These are phyloP conservation scores for Coendou prehensilis DNA, from an alignment of 2,797 vertebrate genomes.

Conservation along the genomic window DNA sequence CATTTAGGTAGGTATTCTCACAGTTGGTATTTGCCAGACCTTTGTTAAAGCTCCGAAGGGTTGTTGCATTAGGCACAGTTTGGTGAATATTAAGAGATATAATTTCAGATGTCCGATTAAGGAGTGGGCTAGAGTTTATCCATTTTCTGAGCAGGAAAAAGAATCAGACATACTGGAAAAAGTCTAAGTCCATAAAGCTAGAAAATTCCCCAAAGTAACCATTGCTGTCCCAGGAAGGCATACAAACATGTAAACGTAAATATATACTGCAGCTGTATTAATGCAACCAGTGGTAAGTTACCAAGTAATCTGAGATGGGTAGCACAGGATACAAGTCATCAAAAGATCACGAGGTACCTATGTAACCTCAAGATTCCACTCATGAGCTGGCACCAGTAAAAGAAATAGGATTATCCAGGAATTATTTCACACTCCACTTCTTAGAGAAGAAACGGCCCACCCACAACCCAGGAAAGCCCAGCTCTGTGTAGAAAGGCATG, in stretches of 20 bases:
- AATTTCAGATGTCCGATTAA: slow-evolving; percentile 39
- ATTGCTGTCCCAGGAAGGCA: neutral
- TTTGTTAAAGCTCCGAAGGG: neutral
- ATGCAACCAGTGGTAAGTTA: neutral
- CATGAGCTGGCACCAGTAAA: neutral
- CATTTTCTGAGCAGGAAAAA: slow-evolving; percentile 14
- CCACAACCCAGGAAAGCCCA: neutral
- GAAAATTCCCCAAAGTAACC: slow-evolving; percentile 23
- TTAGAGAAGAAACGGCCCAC: neutral
- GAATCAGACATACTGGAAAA: slow-evolving; percentile 16
- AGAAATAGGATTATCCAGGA: neutral
- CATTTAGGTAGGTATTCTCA: neutral
- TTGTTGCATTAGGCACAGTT: neutral
- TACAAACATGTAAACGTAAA: neutral
- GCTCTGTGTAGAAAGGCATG: neutral
- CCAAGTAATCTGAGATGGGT: neutral
- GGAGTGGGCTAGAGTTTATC: neutral
- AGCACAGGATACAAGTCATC: neutral
- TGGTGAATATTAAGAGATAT: neutral
- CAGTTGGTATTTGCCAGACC: neutral
- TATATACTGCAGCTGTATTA: neutral
- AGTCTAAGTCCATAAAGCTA: neutral
- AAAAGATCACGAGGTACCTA: neutral
- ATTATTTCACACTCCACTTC: neutral
- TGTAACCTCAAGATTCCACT: neutral